Conservation (phyloP, 2,888 invertebrate genomes). For the Anarsia innoxiella region DNA sequence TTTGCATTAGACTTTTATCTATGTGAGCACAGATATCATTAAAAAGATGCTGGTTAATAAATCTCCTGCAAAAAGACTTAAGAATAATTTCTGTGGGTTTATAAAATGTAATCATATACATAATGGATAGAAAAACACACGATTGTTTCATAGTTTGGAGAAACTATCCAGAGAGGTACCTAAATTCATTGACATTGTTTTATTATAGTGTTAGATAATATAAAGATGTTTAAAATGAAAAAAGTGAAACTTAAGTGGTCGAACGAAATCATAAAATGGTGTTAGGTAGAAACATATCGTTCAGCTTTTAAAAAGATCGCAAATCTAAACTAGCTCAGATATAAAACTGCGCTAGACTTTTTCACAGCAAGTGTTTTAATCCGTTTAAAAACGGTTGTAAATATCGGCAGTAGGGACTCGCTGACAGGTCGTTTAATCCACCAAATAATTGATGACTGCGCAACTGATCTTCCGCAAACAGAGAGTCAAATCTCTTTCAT, state of each 20-base stretch:
- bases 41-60: background rate
- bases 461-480: conserved; percentile 16
- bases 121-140: too few relatives aligned
- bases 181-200: too few relatives aligned
- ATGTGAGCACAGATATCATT: conserved; percentile 27
- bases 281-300: too few relatives aligned
- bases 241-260: too few relatives aligned
- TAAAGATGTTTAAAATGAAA: too few relatives aligned
- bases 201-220: too few relatives aligned
- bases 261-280: too few relatives aligned
- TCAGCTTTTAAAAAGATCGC: too few relatives aligned
- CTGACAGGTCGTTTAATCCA: conserved; percentile 13
- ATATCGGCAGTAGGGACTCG: background rate
- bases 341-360: too few relatives aligned
- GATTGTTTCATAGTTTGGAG: background rate
- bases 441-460: conserved; percentile 20
- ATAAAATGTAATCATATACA: background rate
- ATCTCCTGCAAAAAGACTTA: background rate
- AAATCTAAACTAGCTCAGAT: too few relatives aligned
- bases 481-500: conserved; percentile 24
- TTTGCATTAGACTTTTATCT: conserved; percentile 46
- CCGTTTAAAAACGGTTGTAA: background rate
- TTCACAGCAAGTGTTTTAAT: too few relatives aligned
- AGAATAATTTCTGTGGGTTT: background rate
- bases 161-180: too few relatives aligned